Conservation (phyloP, 2,113 vertebrate genomes). For the Albula glossodonta region DNA sequence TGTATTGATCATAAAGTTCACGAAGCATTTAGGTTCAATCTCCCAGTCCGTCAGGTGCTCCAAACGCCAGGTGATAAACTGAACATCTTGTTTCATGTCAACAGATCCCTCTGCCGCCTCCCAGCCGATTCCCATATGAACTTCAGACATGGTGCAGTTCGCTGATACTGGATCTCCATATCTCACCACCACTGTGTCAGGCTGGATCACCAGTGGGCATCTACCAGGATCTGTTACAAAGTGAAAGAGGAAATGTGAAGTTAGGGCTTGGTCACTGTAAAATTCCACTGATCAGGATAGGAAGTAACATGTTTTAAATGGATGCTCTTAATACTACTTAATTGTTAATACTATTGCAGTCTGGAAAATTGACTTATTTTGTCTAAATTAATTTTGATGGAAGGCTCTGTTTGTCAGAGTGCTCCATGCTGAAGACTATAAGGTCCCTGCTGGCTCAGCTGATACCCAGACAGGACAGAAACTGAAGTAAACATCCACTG, state of each 20-base stretch:
- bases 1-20: constrained; percentile 62
- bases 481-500: no score
- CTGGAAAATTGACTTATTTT: no score
- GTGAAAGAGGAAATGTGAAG: background rate
- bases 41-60: constrained; percentile 76
- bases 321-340: background rate
- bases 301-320: background rate
- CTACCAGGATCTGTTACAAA: background rate
- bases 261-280: background rate
- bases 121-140: constrained; percentile 58
- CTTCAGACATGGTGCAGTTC: constrained; percentile 60
- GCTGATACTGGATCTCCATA: constrained; percentile 71
- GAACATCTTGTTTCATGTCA: background rate
- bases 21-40: constrained; percentile 75
- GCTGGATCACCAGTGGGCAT: constrained; percentile 71
- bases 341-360: no score
- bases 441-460: no score
- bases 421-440: no score
- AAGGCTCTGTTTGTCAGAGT: no score
- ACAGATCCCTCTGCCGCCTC: constrained; percentile 46
- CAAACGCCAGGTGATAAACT: constrained; percentile 63
- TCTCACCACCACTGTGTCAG: constrained; percentile 68
- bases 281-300: background rate
- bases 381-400: no score
- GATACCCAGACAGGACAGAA: no score